Evolutionary conservation across 2,888 invertebrate species (phyloP).

Genomic region (Glyphotaelius pellucidus): DNA sequence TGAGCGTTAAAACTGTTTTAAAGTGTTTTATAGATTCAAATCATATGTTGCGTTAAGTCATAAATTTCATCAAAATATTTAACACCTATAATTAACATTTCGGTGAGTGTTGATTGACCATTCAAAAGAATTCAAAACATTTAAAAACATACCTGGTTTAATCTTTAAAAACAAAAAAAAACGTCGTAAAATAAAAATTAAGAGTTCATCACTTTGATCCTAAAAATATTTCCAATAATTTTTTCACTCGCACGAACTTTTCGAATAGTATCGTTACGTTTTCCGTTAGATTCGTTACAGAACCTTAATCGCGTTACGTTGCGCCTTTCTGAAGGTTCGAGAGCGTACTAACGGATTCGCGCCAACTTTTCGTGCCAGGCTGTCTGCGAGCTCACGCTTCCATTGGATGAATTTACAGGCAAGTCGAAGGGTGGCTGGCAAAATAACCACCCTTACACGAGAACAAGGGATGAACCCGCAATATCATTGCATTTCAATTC

Average conservation of each 20-base stretch:
- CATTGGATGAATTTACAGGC: constrained; percentile 42
- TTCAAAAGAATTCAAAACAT: background rate
- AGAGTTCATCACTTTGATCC: background rate
- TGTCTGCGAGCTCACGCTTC: constrained; percentile 9
- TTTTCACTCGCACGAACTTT: background rate
- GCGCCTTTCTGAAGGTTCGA: constrained; percentile 4
- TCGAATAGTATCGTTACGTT: background rate
- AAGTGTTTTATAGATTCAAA: no score
- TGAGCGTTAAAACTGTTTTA: no score
- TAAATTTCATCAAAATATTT: no score
- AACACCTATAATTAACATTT: background rate
- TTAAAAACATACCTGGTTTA: background rate
- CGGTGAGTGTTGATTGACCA: background rate
- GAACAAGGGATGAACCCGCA: background rate
- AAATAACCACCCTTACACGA: background rate
- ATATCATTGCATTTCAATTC: background rate
- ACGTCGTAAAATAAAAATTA: background rate
- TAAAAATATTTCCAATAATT: background rate
- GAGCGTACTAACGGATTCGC: constrained; percentile 59
- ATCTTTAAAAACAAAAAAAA: background rate
- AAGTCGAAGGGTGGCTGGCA: constrained; percentile 35
- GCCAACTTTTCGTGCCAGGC: constrained; percentile 53
- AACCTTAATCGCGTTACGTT: constrained; percentile 1
- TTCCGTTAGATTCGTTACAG: constrained; percentile 15
- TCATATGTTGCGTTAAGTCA: no score